phyloP scores from a whole-genome alignment of 2,888 invertebrate species.

The Trichogramma evanescens region DNA sequence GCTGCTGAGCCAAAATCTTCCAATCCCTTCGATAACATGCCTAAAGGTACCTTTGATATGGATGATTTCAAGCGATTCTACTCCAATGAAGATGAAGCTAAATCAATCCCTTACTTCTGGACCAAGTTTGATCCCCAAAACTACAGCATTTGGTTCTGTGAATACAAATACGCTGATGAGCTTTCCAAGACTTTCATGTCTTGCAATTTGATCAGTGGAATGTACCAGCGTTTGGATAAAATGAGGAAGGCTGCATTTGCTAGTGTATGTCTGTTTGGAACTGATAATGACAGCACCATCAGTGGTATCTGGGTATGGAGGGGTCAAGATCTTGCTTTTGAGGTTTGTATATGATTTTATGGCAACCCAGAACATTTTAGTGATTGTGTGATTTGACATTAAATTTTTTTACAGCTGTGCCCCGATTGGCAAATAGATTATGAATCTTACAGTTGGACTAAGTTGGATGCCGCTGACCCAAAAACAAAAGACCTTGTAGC shows the following conservation, averaged over 20 bases:
- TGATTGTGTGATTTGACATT: not conserved
- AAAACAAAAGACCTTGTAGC: slow-evolving; percentile 81
- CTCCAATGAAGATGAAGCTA: slow-evolving; percentile 89
- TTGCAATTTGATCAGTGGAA: slow-evolving; percentile 94
- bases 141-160: slow-evolving; percentile 95
- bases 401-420: slow-evolving; percentile 59
- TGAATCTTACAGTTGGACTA: slow-evolving; percentile 92
- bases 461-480: slow-evolving; percentile 72
- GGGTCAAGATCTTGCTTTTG: slow-evolving; percentile 88
- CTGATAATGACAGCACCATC: slow-evolving; percentile 85
- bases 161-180: slow-evolving; percentile 94
- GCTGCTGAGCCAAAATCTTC: slow-evolving; percentile 75
- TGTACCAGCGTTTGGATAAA: slow-evolving; percentile 97
- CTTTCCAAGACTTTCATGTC: slow-evolving; percentile 93
- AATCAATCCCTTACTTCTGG: slow-evolving; percentile 97
- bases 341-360: slow-evolving; percentile 47
- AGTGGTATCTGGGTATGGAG: slow-evolving; percentile 98
- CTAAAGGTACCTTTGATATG: slow-evolving; percentile 87
- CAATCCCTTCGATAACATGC: slow-evolving; percentile 86
- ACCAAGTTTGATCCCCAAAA: slow-evolving; percentile 93
- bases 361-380: not conserved
- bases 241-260: slow-evolving; percentile 96
- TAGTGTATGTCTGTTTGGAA: slow-evolving; percentile 88
- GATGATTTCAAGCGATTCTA: slow-evolving; percentile 97
- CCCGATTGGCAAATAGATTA: slow-evolving; percentile 97